Evolutionary conservation across 2,797 vertebrate genomes (phyloP).

Genomic region (Phrynocephalus forsythii): DNA sequence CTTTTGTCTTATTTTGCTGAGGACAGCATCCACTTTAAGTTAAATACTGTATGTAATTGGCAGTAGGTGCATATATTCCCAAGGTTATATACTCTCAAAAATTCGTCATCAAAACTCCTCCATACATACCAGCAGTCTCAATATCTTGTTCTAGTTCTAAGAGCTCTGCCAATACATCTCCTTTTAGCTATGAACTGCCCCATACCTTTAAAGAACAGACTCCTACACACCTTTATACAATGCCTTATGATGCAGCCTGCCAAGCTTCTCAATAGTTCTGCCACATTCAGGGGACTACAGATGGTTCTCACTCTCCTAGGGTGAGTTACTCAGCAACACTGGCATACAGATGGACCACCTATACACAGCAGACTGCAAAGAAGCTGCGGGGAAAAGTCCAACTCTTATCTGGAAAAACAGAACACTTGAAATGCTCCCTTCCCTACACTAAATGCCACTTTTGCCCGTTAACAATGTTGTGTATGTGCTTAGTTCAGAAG

Average conservation of each 20-base stretch:
- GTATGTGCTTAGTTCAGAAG: too few species aligned
- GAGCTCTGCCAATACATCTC: neutral
- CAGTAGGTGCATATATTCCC: neutral
- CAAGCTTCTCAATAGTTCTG: neutral
- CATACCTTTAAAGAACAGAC: neutral
- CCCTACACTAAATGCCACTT: neutral
- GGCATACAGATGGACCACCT: neutral
- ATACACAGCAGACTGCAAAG: constrained; percentile 14
- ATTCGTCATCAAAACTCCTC: neutral
- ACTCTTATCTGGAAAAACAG: constrained; percentile 7
- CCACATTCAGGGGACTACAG: constrained; percentile 1
- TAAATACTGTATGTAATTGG: neutral
- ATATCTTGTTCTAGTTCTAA: neutral
- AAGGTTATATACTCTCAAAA: neutral
- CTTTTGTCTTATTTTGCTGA: neutral
- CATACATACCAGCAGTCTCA: neutral
- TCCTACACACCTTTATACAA: neutral
- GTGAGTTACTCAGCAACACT: neutral
- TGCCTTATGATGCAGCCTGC: neutral
- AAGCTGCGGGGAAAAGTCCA: constrained; percentile 36
- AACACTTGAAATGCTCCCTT: neutral
- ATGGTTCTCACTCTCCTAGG: neutral
- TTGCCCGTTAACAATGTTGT: neutral
- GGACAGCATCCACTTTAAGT: neutral
- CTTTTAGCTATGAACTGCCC: neutral